Percentiles rank a stretch among this genome's conserved stretches.
Conservation (phyloP, 2,113 vertebrate species). For the Bungarus multicinctus region DNA sequence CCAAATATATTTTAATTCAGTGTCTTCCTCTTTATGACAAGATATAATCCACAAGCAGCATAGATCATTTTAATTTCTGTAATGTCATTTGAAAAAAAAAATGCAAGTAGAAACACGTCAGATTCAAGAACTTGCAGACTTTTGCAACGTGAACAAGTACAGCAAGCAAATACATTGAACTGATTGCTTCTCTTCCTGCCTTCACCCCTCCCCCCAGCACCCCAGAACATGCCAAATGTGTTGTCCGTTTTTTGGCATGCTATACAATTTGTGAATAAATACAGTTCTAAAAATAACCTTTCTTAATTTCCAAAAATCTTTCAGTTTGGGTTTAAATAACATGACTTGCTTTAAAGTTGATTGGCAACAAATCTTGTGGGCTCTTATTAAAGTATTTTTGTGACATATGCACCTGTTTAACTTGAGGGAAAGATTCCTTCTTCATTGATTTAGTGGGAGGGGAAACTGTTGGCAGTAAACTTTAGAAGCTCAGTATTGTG, state of each 20-base stretch:
- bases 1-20: neutral
- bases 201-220: no score
- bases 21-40: neutral
- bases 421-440: constrained; percentile 27
- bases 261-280: neutral
- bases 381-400: neutral
- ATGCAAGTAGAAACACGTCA: neutral
- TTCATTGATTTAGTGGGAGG: neutral
- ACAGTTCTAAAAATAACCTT: neutral
- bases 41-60: neutral
- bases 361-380: constrained; percentile 13
- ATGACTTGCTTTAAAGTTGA: neutral
- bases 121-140: neutral
- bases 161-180: neutral
- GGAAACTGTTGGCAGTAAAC: neutral
- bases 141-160: neutral
- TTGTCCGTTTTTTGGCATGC: neutral
- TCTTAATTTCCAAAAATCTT: constrained; percentile 11
- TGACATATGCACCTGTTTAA: constrained; percentile 10
- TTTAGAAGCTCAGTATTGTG: neutral
- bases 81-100: neutral
- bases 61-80: neutral
- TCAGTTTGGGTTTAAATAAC: constrained; percentile 9
- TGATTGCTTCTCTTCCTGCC: neutral
- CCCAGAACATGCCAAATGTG: neutral